Evolutionary conservation across 2,113 vertebrate species (phyloP), one percentile per base, ranked within the genome.

Genomic region (Saccopteryx bilineata): DNA sequence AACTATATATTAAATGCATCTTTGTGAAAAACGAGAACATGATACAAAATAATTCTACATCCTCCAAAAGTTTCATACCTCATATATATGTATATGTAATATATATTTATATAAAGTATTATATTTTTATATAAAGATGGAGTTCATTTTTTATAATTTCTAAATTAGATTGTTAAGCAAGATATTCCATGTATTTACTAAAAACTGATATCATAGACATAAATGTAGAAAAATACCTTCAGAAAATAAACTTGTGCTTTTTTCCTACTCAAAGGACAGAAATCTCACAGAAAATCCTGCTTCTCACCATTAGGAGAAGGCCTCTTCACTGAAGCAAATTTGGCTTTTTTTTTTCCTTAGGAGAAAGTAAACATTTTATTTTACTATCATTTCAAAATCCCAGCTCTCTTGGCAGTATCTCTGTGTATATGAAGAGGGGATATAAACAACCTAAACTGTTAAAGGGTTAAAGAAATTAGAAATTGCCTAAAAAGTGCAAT

Each of bases 161-260:
- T 82, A 85, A 85, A 85, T 28, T 85, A 78, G 13, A 86, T 76
- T 92, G 39, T 92, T 92, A 85, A 80, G 46, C 65, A 92, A 87
- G 50, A 60, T 84, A n/a, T 74, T 13, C 9, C 26, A 92, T 10
- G 46, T 21, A 28, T 19, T 90, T 23, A 28, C 46, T 82, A 65
- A 94, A 94, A 92, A 79, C 7, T 50, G n/a, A 39, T 26, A 65
- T 83, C 31, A 56, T 79, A 63, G 74, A 54, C 54, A 50, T 31
- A 76, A 76, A 82, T 78, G 19, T 58, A 60, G 61, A 83, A 89
- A 92, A 69, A 54, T 65, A 7, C 39, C 79, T 94, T 90, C 28
- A 54, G 56, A 82, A 83, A 87, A 90, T 54, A 87, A 52, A 81
- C 2, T 2, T 92, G 33, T 69, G 63, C 17, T 92, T 80, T 88